A percentile compares a stretch with the other conserved stretches of the same genome.
Evolutionary conservation across 2,888 invertebrate genomes (phyloP).

Genomic region (Rotaria macrura): DNA sequence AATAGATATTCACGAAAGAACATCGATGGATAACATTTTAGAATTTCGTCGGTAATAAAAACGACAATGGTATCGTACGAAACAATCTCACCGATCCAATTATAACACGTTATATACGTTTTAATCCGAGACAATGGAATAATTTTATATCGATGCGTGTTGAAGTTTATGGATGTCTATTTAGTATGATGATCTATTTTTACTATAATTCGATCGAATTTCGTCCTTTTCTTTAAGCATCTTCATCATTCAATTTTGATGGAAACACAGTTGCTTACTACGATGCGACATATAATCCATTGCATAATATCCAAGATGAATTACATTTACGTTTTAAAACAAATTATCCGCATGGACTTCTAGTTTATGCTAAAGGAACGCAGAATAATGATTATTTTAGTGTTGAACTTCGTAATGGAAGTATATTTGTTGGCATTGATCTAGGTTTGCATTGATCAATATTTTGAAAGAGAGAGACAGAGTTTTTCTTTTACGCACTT

Average conservation of each 20-base stretch:
- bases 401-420: conserved; percentile 75
- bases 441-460: conserved; percentile 55
- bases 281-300: conserved; percentile 60
- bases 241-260: conserved; percentile 41
- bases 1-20: not conserved
- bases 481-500: no score
- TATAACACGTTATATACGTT: conserved; percentile 66
- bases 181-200: conserved; percentile 59
- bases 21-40: conserved; percentile 49
- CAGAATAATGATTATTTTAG: conserved; percentile 79
- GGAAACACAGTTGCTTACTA: conserved; percentile 35
- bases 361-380: conserved; percentile 82
- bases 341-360: conserved; percentile 71
- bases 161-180: conserved; percentile 85
- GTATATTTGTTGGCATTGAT: conserved; percentile 76
- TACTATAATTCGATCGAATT: no score
- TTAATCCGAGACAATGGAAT: conserved; percentile 90
- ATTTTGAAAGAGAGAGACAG: no score
- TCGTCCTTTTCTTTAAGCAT: conserved; percentile 35
- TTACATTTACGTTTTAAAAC: conserved; percentile 84
- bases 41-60: conserved; percentile 88
- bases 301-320: conserved; percentile 71
- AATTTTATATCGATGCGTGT: conserved; percentile 85
- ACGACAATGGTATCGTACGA: conserved; percentile 70
- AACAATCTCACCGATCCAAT: conserved; percentile 88